Conservation (phyloP, 2,888 invertebrate genomes). For the Danaus chrysippus region DNA sequence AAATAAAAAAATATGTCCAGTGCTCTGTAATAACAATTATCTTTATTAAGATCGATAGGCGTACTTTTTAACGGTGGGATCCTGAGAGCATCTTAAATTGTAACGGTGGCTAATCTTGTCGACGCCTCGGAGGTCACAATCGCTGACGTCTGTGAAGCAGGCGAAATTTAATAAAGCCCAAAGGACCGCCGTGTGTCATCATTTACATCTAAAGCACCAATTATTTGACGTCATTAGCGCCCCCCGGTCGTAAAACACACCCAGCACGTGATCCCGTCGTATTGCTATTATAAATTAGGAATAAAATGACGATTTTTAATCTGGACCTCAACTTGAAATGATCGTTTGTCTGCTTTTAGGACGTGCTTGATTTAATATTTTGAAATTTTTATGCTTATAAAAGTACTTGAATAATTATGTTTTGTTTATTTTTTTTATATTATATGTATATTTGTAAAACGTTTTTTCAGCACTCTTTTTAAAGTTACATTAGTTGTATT, state of each 20-base stretch:
- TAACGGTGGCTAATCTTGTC: constrained; percentile 21
- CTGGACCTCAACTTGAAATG: constrained; percentile 42
- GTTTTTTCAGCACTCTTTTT: too few species aligned
- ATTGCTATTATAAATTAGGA: constrained; percentile 71
- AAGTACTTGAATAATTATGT: background rate
- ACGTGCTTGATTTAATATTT: constrained; percentile 9
- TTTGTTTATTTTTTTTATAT: background rate
- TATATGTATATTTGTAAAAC: background rate
- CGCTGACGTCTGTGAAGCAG: constrained; percentile 12
- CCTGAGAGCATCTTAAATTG: background rate
- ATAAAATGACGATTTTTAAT: constrained; percentile 70
- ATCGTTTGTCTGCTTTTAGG: constrained; percentile 12
- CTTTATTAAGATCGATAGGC: background rate
- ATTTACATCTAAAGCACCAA: constrained; percentile 79
- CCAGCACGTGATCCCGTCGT: constrained; percentile 59
- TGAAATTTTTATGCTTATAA: background rate
- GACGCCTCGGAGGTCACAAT: constrained; percentile 18
- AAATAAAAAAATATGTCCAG: background rate
- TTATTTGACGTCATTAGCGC: constrained; percentile 78
- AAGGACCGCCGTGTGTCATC: constrained; percentile 63
- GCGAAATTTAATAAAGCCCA: constrained; percentile 70
- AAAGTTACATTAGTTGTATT: too few species aligned
- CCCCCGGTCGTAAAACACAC: constrained; percentile 74
- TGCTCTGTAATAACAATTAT: constrained; percentile 7
- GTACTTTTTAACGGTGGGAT: background rate